Evolutionary conservation across 30 jellyfish, hydroid and myxozoan genomes (phyloP).

Genomic region (Hydractinia symbiolongicarpus): DNA sequence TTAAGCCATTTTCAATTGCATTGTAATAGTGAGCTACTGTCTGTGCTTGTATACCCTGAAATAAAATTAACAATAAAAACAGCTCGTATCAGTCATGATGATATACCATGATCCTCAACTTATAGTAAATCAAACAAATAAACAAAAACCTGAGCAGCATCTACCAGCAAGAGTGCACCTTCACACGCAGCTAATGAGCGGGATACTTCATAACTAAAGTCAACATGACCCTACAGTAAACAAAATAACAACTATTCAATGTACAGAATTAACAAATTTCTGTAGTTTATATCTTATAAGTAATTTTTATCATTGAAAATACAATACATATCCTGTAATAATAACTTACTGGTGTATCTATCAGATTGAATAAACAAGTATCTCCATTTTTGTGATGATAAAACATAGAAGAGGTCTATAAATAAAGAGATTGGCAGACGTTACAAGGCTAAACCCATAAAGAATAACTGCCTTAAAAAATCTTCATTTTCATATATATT

Average conservation of each 20-base stretch:
- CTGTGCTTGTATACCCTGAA: conserved; percentile 96
- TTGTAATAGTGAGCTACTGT: conserved; percentile 81
- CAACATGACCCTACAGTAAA: conserved; percentile 86
- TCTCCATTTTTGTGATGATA: conserved; percentile 31
- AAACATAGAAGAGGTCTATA: conserved; percentile 91
- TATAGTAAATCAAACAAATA: no score
- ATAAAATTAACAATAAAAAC: not conserved
- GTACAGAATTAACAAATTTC: not conserved
- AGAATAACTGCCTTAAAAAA: no score
- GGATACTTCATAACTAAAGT: conserved; percentile 90
- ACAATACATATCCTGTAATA: no score
- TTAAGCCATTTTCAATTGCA: conserved; percentile 51
- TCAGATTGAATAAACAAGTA: conserved; percentile 52
- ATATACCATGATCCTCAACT: no score
- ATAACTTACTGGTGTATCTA: conserved; percentile 93
- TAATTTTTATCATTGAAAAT: not conserved
- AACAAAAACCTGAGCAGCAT: conserved; percentile 84
- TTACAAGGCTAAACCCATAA: not conserved
- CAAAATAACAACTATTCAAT: not conserved
- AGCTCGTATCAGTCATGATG: not conserved
- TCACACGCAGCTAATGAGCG: conserved; percentile 96
- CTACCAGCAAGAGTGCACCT: conserved; percentile 89
- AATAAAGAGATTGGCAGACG: not conserved
- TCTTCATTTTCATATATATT: not conserved
- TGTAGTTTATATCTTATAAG: not conserved